A percentile compares a stretch with the other conserved stretches of the same genome.
phyloP scores from a whole-genome alignment of 2,888 invertebrate species.

The Rhagonycha fulva region DNA sequence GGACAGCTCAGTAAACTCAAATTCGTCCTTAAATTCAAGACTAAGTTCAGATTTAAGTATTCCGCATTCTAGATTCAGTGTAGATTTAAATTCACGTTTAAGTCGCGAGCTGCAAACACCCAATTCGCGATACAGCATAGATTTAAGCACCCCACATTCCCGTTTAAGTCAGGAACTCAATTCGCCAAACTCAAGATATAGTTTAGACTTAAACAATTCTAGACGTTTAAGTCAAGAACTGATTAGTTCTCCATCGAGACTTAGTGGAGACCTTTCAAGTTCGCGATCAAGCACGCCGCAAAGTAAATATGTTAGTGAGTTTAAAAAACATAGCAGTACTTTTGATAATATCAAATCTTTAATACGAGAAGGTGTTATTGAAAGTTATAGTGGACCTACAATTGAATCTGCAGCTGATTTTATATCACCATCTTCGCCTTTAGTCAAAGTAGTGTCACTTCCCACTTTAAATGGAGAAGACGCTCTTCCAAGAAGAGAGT shows the following conservation, averaged over 20 bases:
- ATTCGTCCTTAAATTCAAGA: constrained; percentile 64
- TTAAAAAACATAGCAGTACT: constrained; percentile 74
- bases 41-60: constrained; percentile 67
- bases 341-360: constrained; percentile 78
- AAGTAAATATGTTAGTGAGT: constrained; percentile 60
- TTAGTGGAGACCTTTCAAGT: constrained; percentile 48
- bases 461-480: constrained; percentile 66
- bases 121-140: constrained; percentile 70
- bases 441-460: constrained; percentile 71
- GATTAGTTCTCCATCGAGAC: constrained; percentile 49
- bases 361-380: constrained; percentile 71
- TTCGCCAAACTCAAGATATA: constrained; percentile 64
- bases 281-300: constrained; percentile 57
- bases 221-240: constrained; percentile 48
- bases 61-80: constrained; percentile 63
- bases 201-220: constrained; percentile 64
- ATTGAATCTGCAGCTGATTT: constrained; percentile 67
- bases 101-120: constrained; percentile 65
- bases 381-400: constrained; percentile 60
- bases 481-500: constrained; percentile 65
- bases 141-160: constrained; percentile 67
- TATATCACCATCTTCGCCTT: constrained; percentile 63
- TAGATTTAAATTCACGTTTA: constrained; percentile 59
- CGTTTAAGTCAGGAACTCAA: constrained; percentile 60
- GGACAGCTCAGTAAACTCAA: constrained; percentile 59